Evolutionary conservation across 1,140 invertebrate genomes (phyloP).

Genomic region (Fopius arisanus): DNA sequence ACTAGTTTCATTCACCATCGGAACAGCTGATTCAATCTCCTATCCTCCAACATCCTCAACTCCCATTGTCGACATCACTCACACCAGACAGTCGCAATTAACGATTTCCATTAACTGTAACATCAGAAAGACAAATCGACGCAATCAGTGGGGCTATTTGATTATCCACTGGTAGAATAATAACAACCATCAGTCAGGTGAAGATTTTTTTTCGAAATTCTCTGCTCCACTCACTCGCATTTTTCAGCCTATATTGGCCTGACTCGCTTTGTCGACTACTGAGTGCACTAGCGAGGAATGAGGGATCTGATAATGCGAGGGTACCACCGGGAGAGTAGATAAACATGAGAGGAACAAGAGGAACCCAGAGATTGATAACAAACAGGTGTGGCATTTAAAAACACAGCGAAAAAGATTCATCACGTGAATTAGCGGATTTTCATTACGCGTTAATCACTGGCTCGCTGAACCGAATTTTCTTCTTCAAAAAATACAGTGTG

Average conservation of each 20-base stretch:
- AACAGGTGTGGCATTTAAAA: background rate
- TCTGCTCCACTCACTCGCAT: background rate
- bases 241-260: background rate
- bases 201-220: constrained; percentile 7
- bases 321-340: constrained; percentile 17
- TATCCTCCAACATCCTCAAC: background rate
- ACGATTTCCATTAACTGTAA: constrained; percentile 25
- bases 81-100: constrained; percentile 20
- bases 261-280: background rate
- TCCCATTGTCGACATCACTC: constrained; percentile 29
- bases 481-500: too few species aligned
- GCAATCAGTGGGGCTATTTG: background rate
- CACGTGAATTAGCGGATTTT: background rate
- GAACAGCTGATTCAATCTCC: constrained; percentile 4
- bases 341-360: constrained; percentile 24
- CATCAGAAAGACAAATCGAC: constrained; percentile 30
- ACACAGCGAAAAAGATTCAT: background rate
- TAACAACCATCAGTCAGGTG: background rate
- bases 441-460: too few species aligned
- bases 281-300: constrained; percentile 29
- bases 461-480: too few species aligned
- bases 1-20: constrained; percentile 6
- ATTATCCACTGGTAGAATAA: constrained; percentile 4
- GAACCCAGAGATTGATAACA: constrained; percentile 10
- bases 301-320: constrained; percentile 33